These are phyloP conservation scores for Macrophya annulata DNA, from an alignment of 2,888 invertebrate genomes.

Conservation along the genomic window DNA sequence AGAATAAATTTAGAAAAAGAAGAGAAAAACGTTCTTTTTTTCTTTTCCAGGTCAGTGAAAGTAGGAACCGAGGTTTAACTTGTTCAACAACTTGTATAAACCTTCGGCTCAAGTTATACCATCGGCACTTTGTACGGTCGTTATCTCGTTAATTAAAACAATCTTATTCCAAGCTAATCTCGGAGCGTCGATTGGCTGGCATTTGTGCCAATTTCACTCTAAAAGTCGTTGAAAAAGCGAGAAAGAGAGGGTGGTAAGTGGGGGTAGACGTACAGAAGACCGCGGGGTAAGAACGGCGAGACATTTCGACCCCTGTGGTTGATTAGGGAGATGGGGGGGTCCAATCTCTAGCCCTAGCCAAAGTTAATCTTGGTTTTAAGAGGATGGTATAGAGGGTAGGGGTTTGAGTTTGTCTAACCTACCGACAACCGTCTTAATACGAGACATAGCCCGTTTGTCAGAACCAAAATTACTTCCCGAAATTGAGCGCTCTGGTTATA, in stretches of 20 bases:
- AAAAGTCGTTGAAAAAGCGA: constrained; percentile 24
- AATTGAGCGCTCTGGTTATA: constrained; percentile 68
- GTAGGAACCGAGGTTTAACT: constrained; percentile 27
- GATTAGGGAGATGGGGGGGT: constrained; percentile 16
- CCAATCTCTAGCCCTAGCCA: constrained; percentile 45
- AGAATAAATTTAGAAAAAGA: constrained; percentile 46
- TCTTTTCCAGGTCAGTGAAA: constrained; percentile 6
- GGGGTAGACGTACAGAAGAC: not conserved
- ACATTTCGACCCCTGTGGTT: constrained; percentile 50
- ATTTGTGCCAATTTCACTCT: constrained; percentile 44
- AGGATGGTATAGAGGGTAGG: not conserved
- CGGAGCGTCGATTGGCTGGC: constrained; percentile 42
- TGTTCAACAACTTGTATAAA: constrained; percentile 29
- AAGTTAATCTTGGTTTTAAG: constrained; percentile 40
- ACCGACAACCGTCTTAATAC: constrained; percentile 58
- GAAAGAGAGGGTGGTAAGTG: not conserved
- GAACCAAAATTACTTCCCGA: constrained; percentile 69
- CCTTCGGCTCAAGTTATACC: not conserved
- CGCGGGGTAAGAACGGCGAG: not conserved
- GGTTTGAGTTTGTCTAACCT: constrained; percentile 63
- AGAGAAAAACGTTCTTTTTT: constrained; percentile 51
- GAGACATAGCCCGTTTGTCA: constrained; percentile 67
- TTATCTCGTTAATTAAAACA: constrained; percentile 54
- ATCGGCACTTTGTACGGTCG: constrained; percentile 19
- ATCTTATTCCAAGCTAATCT: constrained; percentile 45